Conservation (phyloP, 2,113 vertebrate species). For the Nipponia nippon region DNA sequence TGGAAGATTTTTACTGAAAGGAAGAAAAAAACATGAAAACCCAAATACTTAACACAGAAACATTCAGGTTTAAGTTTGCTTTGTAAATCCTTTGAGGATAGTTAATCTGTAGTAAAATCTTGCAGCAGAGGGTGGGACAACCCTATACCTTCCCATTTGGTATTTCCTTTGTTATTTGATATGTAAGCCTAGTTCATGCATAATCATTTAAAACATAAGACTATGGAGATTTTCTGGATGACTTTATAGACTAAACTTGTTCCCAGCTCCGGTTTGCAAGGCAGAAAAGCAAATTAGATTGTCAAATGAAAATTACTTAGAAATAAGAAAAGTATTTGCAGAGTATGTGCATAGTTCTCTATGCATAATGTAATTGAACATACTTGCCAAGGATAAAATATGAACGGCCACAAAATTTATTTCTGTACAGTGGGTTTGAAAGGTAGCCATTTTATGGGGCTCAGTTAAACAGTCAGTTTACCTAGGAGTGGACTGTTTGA, state of each 20-base stretch:
- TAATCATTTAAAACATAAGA: slow-evolving; percentile 31
- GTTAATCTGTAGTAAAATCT: slow-evolving; percentile 28
- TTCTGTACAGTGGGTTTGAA: not conserved
- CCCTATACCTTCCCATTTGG: slow-evolving; percentile 9
- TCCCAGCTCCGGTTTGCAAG: not conserved
- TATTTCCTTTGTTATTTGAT: slow-evolving; percentile 42
- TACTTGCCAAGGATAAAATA: not conserved
- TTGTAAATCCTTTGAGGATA: not conserved
- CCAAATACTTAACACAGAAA: not conserved
- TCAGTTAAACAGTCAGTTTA: not conserved
- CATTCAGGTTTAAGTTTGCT: slow-evolving; percentile 2
- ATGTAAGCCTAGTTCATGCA: not conserved
- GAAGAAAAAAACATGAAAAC: not conserved
- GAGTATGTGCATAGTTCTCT: not conserved
- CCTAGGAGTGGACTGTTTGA: not conserved
- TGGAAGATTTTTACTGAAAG: not conserved
- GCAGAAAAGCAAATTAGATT: slow-evolving; percentile 27
- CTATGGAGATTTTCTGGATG: not conserved
- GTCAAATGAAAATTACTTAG: not conserved
- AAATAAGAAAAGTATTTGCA: slow-evolving; percentile 9
- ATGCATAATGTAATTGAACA: not conserved
- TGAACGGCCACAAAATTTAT: not conserved
- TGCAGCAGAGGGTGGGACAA: not conserved
- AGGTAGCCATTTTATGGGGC: not conserved
- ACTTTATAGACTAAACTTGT: slow-evolving; percentile 8